phyloP scores from a whole-genome alignment of 2,113 vertebrate genomes.

The cattle (Bos taurus) region ARS-UCD2.0 NC_037334.1:81319001-81319500 shows the following conservation, averaged over 20 bases:
- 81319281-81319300: not conserved
- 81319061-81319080: not conserved
- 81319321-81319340: not conserved
- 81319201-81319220: not conserved
- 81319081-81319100: not conserved
- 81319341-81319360: not conserved
- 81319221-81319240: not conserved
- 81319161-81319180: not conserved
- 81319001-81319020: not conserved
- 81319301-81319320: not conserved
- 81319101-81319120: not conserved
- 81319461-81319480: not conserved
- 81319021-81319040: not conserved
- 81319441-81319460: not conserved
- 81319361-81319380: not conserved
- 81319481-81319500: not conserved
- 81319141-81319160: not conserved
- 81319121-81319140: not conserved
- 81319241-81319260: not conserved
- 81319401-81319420: not conserved
- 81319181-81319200: not conserved
- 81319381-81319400: not conserved
- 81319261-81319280: not conserved
- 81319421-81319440: fast-evolving
- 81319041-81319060: not conserved